Conservation (phyloP, 1,140 invertebrate genomes). For the Lepidurus arcticus region DNA sequence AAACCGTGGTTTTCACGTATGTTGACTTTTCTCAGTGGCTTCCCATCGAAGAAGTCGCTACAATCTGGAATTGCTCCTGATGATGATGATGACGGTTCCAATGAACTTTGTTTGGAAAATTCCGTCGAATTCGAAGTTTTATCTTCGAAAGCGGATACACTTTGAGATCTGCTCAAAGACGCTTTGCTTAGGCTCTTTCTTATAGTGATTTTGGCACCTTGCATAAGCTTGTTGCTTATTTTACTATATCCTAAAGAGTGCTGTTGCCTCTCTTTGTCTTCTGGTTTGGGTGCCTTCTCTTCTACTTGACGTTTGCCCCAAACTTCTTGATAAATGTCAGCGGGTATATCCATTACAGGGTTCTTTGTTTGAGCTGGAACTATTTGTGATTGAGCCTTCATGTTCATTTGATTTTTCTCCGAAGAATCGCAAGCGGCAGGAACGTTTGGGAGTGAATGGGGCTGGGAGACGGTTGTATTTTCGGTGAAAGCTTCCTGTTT, state of each 20-base stretch:
- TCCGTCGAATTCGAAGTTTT: neutral
- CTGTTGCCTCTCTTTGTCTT: constrained; percentile 17
- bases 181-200: constrained; percentile 20
- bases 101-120: neutral
- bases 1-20: neutral
- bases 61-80: neutral
- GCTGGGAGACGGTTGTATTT: constrained; percentile 2
- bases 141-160: constrained; percentile 1
- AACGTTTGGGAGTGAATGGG: constrained; percentile 23
- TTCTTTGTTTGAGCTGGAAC: constrained; percentile 9
- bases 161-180: constrained; percentile 13
- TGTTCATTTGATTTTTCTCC: constrained; percentile 30
- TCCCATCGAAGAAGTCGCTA: constrained; percentile 7
- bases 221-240: constrained; percentile 27
- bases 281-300: constrained; percentile 9
- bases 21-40: neutral
- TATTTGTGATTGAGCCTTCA: constrained; percentile 9
- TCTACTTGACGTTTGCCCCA: constrained; percentile 28
- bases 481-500: constrained; percentile 28
- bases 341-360: neutral
- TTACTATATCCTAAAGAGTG: neutral
- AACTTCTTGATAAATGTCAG: constrained; percentile 8
- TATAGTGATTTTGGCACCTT: constrained; percentile 32
- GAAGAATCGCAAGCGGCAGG: constrained; percentile 39
- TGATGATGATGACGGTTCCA: neutral